Base-by-base conservation (phyloP, 2,888 invertebrate genomes). In the Volucella inflata region DNA sequence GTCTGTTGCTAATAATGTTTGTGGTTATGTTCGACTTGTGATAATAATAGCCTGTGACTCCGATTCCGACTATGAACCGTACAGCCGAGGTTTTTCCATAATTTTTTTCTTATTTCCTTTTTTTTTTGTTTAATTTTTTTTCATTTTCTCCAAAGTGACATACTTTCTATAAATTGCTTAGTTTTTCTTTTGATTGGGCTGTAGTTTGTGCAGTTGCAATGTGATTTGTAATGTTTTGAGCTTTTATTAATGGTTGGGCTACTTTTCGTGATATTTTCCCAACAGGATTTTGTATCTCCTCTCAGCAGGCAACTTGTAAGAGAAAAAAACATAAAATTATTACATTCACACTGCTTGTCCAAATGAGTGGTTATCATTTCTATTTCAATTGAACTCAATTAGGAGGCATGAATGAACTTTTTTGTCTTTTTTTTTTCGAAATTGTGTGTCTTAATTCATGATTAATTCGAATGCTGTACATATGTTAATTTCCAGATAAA, bases 161-260 rank as follows among this genome's bases (percentile, higher is more conserved):
- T 85, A 85, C 85, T 85, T 85, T 85, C 85, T 77, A 81, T 77
- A 81, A 85, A 77, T 60, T 81, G 81, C 81, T 81, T 81, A 72
- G 68, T 85, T 81, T 81, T 85, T 48, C 62, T 85, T 85, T 81
- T 71, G 42, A 51, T 44, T 57, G 30, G 30, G 9, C 46, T 46
- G 70, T 46, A 70, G 46, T 70, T 30, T 21, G 55, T 16, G 48
- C 8, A 48, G 30, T 38, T 42, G 51, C 30, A 16, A 17, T 12
- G 57, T 38, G 57, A n/a, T 79, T 79, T 71, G 64, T 16, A 55
- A 42, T 38, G 42, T 81, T 21, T 36, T 40, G n/a, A 30, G 4
- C 21, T 12, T 50, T 12, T 14, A 17, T n/a, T 59, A 53, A 36
- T 65, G 68, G 75, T 70, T 70, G 75, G 36, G 55, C 10, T 50